Evolutionary conservation across 2,797 vertebrate species (phyloP).

Genomic region (Tragelaphus oryx): DNA sequence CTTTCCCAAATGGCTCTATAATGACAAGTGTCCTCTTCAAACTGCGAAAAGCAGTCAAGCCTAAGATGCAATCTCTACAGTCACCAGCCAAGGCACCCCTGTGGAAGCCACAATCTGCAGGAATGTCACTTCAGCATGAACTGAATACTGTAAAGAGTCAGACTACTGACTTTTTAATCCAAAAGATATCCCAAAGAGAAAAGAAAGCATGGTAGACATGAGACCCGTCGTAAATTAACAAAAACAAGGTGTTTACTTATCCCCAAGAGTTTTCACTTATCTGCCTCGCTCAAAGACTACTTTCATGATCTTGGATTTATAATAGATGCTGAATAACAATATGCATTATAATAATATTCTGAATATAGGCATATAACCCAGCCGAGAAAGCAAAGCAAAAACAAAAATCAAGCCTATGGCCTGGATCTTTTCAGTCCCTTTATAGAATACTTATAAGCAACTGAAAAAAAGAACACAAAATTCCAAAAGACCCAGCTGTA

Average conservation of each 20-base stretch:
- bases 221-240: constrained; percentile 46
- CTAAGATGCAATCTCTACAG: not conserved
- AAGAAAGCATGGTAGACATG: not conserved
- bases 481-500: constrained; percentile 11
- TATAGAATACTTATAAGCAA: not conserved
- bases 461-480: constrained; percentile 27
- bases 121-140: not conserved
- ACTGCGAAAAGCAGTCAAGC: not conserved
- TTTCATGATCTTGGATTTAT: not conserved
- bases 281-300: not conserved
- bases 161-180: constrained; percentile 11
- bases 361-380: not conserved
- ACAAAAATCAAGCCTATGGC: not conserved
- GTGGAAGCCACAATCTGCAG: not conserved
- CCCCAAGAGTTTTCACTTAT: not conserved
- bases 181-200: not conserved
- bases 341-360: not conserved
- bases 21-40: not conserved
- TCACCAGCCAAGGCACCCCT: not conserved
- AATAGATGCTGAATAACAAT: not conserved
- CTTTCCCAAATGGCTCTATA: not conserved
- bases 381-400: not conserved
- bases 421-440: not conserved
- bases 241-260: constrained; percentile 42
- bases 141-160: not conserved